Evolutionary conservation across 1,140 invertebrate species (phyloP), one percentile per base, ranked within the genome.

Genomic region (Protaetia brevitarsis): DNA sequence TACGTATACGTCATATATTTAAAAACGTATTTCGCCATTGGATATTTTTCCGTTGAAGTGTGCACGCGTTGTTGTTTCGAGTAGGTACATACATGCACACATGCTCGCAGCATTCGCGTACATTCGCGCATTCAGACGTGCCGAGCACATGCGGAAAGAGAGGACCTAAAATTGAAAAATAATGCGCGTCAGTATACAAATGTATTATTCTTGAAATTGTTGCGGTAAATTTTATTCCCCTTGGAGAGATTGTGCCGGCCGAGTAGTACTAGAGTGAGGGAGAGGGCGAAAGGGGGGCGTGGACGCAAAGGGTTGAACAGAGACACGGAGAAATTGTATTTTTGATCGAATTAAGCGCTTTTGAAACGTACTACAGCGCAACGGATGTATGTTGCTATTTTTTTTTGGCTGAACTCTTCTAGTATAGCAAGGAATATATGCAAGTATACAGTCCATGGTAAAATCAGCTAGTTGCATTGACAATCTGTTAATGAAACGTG

Each of bases 141-240:
- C n/a, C n/a, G n/a, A n/a, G n/a, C n/a, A n/a, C n/a, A n/a, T n/a
- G n/a, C n/a, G n/a, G n/a, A 13, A 16, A 13, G n/a, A 5, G 37
- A 16, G n/a, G 13, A 8, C 11, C 13, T 45, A 13, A 45, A 45
- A 45, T 45, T 45, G 37, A 45, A 45, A 45, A 45, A 45, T 45
- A 45, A 45, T 45, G 37, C 37, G 23, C 37, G 23, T 21, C 7
- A 19, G 37, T 45, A 45, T 45, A 45, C 37, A 45, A 36, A 45
- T 45, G 37, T 45, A 45, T 45, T 45, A 45, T 45, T 45, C 37
- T 45, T 45, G 37, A 45, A n/a, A 45, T 45, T 45, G 37, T 45
- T 45, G 37, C 37, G 5, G 37, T 45, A 45, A 45, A 45, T 45
- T 45, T 45, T 45, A 45, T 45, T 45, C 16, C n/a, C 13, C 8